Percentiles rank a stretch among this genome's conserved stretches.
phyloP scores from a whole-genome alignment of 2,888 invertebrate species.

The Eilema sororculum region DNA sequence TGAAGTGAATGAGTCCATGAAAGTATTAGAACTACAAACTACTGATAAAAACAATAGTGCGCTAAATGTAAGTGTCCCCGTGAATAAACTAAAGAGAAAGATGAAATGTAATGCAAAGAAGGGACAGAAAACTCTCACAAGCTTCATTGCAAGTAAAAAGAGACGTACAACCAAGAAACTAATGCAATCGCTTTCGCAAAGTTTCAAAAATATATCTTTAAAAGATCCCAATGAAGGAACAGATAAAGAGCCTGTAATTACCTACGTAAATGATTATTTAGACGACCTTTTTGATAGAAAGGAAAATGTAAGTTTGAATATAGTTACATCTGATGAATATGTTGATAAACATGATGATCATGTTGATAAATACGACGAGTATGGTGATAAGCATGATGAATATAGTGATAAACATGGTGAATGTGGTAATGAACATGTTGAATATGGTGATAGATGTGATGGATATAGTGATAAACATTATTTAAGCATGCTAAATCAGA shows the following conservation, averaged over 20 bases:
- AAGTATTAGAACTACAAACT: constrained; percentile 57
- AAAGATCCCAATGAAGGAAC: constrained; percentile 32
- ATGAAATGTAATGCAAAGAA: constrained; percentile 65
- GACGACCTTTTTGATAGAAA: constrained; percentile 41
- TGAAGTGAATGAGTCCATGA: constrained; percentile 63
- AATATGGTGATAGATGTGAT: background rate
- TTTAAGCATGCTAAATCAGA: constrained; percentile 65
- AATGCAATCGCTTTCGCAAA: constrained; percentile 57
- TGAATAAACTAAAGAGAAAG: constrained; percentile 79
- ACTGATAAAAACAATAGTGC: constrained; percentile 62
- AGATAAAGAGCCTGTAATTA: constrained; percentile 20
- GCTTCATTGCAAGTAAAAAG: constrained; percentile 73
- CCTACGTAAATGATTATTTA: constrained; percentile 26
- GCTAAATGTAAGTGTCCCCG: constrained; percentile 71
- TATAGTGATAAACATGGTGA: background rate
- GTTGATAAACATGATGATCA: background rate
- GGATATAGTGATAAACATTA: constrained; percentile 26
- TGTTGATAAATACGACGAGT: background rate
- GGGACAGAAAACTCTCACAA: constrained; percentile 75
- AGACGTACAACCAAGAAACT: constrained; percentile 60
- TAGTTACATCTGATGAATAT: background rate
- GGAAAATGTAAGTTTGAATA: constrained; percentile 36
- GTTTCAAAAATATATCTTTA: constrained; percentile 66
- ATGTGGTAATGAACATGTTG: background rate
- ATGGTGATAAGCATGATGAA: too few species aligned